These are phyloP conservation scores for Hartigia nigra DNA, from an alignment of 2,888 invertebrate species.

Conservation along the genomic window DNA sequence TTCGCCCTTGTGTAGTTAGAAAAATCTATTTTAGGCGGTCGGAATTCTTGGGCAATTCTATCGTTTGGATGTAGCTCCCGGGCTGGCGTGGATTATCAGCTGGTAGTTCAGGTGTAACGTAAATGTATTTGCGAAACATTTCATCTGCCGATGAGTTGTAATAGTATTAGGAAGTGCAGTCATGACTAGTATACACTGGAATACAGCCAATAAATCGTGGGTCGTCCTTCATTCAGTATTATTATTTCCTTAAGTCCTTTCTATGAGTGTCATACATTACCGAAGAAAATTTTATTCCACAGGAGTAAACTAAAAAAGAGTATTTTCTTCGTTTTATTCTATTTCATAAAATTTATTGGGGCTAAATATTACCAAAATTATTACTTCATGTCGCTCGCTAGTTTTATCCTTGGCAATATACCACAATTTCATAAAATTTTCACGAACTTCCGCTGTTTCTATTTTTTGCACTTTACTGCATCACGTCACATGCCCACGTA, in stretches of 20 bases:
- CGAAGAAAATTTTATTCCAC: no score
- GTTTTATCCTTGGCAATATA: not conserved
- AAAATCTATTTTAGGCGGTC: not conserved
- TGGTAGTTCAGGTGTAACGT: not conserved
- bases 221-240: constrained; percentile 19
- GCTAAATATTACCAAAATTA: not conserved
- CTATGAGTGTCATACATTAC: not conserved
- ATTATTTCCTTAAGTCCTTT: constrained; percentile 5
- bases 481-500: not conserved
- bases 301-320: no score
- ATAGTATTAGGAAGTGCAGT: not conserved
- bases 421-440: not conserved
- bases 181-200: constrained; percentile 26
- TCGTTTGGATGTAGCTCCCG: not conserved
- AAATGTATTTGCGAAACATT: not conserved
- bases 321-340: not conserved
- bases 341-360: not conserved
- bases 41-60: not conserved
- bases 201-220: constrained; percentile 35
- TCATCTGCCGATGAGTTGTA: not conserved
- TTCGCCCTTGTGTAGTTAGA: not conserved
- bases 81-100: not conserved
- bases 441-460: not conserved
- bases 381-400: not conserved
- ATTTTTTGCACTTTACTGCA: not conserved